Conservation (phyloP, 2,113 vertebrate genomes). For the Alethe diademata region DNA sequence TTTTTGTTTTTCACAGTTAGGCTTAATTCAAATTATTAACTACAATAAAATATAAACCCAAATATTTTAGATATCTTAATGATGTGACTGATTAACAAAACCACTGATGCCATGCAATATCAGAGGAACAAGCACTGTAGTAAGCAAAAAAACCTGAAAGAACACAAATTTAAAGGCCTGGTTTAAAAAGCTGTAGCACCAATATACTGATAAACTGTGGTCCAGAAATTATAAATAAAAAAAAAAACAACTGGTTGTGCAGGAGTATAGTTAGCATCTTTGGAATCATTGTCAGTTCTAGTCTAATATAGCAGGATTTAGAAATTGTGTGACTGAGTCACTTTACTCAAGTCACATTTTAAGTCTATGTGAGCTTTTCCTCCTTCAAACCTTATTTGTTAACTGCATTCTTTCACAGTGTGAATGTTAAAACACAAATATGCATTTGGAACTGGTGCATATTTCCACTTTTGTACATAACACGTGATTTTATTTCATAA, state of each 20-base stretch:
- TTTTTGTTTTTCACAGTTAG: background rate
- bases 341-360: background rate
- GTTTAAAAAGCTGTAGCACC: background rate
- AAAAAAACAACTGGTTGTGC: background rate
- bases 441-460: background rate
- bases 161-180: background rate
- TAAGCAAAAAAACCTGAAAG: background rate
- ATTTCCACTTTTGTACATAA: background rate
- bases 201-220: background rate
- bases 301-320: background rate
- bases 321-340: background rate
- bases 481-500: background rate
- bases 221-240: background rate
- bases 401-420: background rate
- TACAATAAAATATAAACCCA: background rate
- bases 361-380: background rate
- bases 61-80: background rate
- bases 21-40: background rate
- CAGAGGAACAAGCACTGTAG: background rate
- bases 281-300: background rate
- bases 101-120: background rate
- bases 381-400: background rate
- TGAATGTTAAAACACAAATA: background rate
- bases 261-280: background rate
- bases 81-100: background rate